Evolutionary conservation across 2,113 vertebrate species (phyloP), one percentile per base, ranked within the genome.

Genomic region (Macquaria ambigua): DNA sequence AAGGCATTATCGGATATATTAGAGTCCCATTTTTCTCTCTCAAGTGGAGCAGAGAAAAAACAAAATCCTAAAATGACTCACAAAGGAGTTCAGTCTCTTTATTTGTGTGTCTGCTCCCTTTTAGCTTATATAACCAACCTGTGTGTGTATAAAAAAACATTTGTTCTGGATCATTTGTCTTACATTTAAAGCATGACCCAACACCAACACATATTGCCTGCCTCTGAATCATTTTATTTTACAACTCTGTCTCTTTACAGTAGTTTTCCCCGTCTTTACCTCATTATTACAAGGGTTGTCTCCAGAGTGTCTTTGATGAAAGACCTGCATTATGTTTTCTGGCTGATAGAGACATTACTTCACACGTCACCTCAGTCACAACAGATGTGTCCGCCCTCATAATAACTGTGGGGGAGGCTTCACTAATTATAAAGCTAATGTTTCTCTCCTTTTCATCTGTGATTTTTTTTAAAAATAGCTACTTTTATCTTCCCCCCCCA

Each of bases 271-370:
- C 3, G 11, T 48, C 34, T 50, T 41, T 41, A 16, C 6, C 2
- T 56, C 31, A 6, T 23, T 41, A 46, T 64, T 39, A 43, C 1
- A 15, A 39, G 67, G 23, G 8, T 28, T 11, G n/a, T 39, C 37
- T 64, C 39, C 16, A 3, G 23, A 5, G 11, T 16, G 61, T 74
- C 8, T 74, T 23, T 55, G 53, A 80, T 85, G 48, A 63, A 43
- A 69, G n/a, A 73, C 3, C 20, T 48, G 20, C 59, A 55, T 34
- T 12, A 0, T 3, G 9, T 62, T 50, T 34, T 61, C 3, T 66
- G 21, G 20, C 81, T 53, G 43, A 50, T 5, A 6, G 5, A 81
- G 67, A 67, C 52, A 34, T 86, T 70, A 71, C 77, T 41, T 76
- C 77, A 85, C 31, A 63, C 21, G 25, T 25, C 8, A 66, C 41